Conservation (phyloP, 1,140 invertebrate genomes). For the Nebria ingens region DNA sequence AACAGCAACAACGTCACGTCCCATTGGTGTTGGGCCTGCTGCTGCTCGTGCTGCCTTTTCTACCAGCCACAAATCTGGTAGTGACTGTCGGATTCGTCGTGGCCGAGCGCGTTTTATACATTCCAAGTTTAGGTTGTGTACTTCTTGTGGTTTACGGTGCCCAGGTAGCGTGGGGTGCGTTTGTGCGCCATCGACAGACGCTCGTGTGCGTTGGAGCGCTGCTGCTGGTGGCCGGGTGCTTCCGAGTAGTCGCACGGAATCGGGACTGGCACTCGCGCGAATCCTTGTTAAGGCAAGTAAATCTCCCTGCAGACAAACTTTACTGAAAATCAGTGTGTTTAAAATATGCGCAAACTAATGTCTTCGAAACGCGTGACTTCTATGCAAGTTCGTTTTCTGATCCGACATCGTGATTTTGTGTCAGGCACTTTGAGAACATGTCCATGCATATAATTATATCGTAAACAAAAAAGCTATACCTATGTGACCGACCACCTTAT, state of each 20-base stretch:
- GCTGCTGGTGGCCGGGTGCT: conserved; percentile 48
- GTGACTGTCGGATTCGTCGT: conserved; percentile 86
- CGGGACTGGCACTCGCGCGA: conserved; percentile 69
- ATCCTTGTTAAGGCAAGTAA: conserved; percentile 53
- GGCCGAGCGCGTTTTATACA: conserved; percentile 82
- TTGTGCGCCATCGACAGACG: conserved; percentile 35
- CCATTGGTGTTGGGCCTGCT: conserved; percentile 51
- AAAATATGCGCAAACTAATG: not conserved
- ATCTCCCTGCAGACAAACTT: not conserved
- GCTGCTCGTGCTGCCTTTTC: conserved; percentile 65
- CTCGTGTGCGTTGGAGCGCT: conserved; percentile 42
- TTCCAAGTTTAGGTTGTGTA: conserved; percentile 66
- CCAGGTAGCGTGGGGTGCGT: conserved; percentile 46
- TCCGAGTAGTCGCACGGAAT: conserved; percentile 59
- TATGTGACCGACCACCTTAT: too few species aligned
- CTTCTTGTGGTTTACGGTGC: conserved; percentile 51
- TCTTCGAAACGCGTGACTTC: conserved; percentile 1
- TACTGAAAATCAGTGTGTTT: not conserved
- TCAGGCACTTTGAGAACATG: conserved; percentile 10
- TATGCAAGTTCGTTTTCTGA: conserved; percentile 11
- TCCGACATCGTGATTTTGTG: conserved; percentile 13
- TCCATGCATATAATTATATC: conserved; percentile 20
- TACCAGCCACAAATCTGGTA: conserved; percentile 79
- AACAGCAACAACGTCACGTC: conserved; percentile 50
- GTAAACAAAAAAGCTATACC: too few species aligned